Percentiles rank a stretch among this genome's conserved stretches.
Conservation (phyloP, 1,140 invertebrate species). For the Atta cephalotes region DNA sequence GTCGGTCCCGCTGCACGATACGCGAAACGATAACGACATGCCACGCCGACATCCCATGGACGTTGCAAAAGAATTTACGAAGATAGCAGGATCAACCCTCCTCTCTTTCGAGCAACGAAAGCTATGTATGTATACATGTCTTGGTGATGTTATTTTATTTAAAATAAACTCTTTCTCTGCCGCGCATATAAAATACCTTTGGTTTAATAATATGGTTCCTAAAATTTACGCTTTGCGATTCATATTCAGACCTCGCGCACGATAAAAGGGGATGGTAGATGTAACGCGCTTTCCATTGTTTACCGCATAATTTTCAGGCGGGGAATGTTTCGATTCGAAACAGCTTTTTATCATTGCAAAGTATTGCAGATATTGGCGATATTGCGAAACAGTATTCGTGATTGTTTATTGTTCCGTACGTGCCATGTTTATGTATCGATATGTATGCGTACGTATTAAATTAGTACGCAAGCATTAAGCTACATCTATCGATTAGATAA, state of each 20-base stretch:
- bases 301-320: conserved; percentile 24
- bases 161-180: background rate
- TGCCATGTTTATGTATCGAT: background rate
- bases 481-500: conserved; percentile 55
- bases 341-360: background rate
- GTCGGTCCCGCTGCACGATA: conserved; percentile 41
- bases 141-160: conserved; percentile 28
- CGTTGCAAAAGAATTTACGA: conserved; percentile 30
- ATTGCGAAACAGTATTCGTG: background rate
- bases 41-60: conserved; percentile 14
- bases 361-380: background rate
- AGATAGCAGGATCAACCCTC: background rate
- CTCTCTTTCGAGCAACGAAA: background rate
- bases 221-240: conserved; percentile 16
- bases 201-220: conserved; percentile 30
- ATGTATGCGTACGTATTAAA: background rate
- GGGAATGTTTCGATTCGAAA: background rate
- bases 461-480: conserved; percentile 34
- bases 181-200: conserved; percentile 12
- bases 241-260: background rate
- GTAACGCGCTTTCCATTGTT: conserved; percentile 19
- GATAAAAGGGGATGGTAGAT: background rate
- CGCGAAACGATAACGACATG: no score
- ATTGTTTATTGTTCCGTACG: background rate
- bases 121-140: background rate